A percentile compares a stretch with the other conserved stretches of the same genome.
Evolutionary conservation across 1,140 invertebrate species (phyloP).

Genomic region (Bombus ignitus): DNA sequence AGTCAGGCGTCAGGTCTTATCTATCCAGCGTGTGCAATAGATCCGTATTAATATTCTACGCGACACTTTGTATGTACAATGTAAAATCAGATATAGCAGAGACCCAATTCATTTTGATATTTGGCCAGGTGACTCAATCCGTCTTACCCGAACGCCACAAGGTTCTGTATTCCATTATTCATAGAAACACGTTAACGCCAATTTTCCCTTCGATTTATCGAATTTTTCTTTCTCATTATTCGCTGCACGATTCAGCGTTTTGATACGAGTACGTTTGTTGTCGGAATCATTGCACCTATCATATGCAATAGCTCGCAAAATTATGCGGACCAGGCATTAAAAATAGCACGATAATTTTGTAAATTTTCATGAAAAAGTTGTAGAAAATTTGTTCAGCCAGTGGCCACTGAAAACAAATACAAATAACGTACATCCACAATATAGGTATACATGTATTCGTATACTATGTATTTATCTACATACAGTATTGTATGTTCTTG

Average conservation of each 20-base stretch:
- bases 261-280: neutral
- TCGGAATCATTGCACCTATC: no score
- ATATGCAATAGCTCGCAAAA: no score
- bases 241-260: neutral
- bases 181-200: neutral
- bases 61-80: neutral
- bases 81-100: constrained; percentile 17
- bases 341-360: no score
- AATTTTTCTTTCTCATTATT: neutral
- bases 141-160: neutral
- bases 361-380: no score
- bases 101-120: constrained; percentile 41
- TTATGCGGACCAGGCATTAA: no score
- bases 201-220: constrained; percentile 36
- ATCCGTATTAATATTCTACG: constrained; percentile 17
- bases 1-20: constrained; percentile 8
- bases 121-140: constrained; percentile 34
- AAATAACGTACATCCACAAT: no score
- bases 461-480: no score
- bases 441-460: no score
- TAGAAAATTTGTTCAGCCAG: no score
- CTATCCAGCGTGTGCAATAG: constrained; percentile 1
- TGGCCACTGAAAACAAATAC: no score
- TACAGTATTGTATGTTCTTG: no score
- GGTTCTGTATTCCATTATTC: constrained; percentile 26